Evolutionary conservation across 2,888 invertebrate species (phyloP).

Genomic region (Peribatodes rhomboidaria): DNA sequence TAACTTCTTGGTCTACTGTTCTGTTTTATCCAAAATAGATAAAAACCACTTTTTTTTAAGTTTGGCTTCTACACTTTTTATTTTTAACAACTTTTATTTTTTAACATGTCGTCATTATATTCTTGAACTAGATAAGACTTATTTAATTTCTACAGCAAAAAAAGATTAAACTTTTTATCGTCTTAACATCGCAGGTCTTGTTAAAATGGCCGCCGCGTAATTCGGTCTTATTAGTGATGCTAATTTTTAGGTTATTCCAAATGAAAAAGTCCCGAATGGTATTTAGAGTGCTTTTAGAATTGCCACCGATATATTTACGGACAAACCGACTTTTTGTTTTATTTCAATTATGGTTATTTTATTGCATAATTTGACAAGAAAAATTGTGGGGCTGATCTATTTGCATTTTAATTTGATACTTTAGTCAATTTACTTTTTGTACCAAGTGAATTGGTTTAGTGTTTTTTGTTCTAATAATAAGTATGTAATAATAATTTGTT

Average conservation of each 20-base stretch:
- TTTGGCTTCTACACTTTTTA: too few relatives aligned
- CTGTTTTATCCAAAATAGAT: too few relatives aligned
- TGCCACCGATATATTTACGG: conserved; percentile 82
- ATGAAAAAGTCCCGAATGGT: conserved; percentile 68
- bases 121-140: not conserved
- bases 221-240: conserved; percentile 77
- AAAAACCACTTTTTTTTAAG: too few relatives aligned
- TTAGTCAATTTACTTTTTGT: not conserved
- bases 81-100: too few relatives aligned
- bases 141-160: not conserved
- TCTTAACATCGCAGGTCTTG: conserved; percentile 44
- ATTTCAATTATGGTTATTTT: conserved; percentile 55
- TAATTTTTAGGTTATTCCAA: conserved; percentile 77
- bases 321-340: conserved; percentile 65
- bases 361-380: conserved; percentile 47
- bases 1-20: too few relatives aligned
- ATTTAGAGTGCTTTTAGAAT: conserved; percentile 79
- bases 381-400: conserved; percentile 36
- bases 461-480: too few relatives aligned
- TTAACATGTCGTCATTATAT: too few relatives aligned
- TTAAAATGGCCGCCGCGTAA: conserved; percentile 57
- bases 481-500: too few relatives aligned
- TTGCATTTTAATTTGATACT: conserved; percentile 33
- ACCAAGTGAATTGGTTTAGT: not conserved
- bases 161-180: not conserved